A percentile compares a stretch with the other conserved stretches of the same genome.
phyloP scores from a whole-genome alignment of 2,888 invertebrate species.

The Hypsopygia costalis region DNA sequence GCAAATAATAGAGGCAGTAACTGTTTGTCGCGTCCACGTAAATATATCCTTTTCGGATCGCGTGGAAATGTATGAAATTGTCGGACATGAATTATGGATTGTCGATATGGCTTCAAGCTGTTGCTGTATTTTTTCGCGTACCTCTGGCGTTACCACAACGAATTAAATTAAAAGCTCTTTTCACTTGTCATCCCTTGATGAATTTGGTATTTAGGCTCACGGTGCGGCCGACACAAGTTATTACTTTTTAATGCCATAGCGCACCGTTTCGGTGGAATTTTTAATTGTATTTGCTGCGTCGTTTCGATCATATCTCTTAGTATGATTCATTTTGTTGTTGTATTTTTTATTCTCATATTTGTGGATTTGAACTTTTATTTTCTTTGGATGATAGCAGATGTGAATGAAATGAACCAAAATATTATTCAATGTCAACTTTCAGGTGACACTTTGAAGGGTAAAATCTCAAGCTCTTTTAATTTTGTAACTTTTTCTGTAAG shows the following conservation, averaged over 20 bases:
- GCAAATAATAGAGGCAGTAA: constrained; percentile 43
- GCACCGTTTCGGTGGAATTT: not conserved
- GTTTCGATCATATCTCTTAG: not conserved
- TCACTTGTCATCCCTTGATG: constrained; percentile 78
- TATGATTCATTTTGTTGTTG: not conserved
- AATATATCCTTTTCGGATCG: constrained; percentile 41
- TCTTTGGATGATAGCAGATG: too few species aligned
- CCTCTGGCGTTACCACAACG: constrained; percentile 74
- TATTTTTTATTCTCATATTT: too few species aligned
- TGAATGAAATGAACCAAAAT: too few species aligned
- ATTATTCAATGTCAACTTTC: too few species aligned
- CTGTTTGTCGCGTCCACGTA: constrained; percentile 33
- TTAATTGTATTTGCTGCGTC: not conserved
- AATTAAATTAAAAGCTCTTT: constrained; percentile 81
- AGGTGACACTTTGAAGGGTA: too few species aligned
- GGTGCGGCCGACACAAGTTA: constrained; percentile 31
- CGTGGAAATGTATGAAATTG: constrained; percentile 74
- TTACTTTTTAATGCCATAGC: constrained; percentile 33
- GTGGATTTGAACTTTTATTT: too few species aligned
- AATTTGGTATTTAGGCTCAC: constrained; percentile 68
- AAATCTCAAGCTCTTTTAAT: too few species aligned
- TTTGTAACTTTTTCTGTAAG: too few species aligned
- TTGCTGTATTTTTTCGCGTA: constrained; percentile 75
- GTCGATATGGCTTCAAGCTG: constrained; percentile 81
- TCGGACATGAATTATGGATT: constrained; percentile 81